phyloP scores from a whole-genome alignment of 2,888 invertebrate species.

The Harpalus rufipes region DNA sequence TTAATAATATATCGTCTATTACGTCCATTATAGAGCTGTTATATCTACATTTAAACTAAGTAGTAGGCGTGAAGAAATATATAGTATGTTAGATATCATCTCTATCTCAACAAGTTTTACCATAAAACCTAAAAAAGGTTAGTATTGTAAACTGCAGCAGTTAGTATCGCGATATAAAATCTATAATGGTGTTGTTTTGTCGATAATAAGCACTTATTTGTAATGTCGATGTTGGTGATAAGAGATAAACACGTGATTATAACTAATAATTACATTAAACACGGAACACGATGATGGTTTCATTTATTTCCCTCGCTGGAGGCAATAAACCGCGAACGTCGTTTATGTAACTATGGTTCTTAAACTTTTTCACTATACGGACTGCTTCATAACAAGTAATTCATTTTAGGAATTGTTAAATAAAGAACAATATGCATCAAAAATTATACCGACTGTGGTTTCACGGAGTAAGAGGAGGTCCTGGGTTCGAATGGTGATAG shows the following conservation, averaged over 20 bases:
- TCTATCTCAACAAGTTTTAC: neutral
- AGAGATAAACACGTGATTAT: conserved; percentile 39
- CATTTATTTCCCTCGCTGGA: conserved; percentile 39
- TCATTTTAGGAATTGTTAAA: too few species aligned
- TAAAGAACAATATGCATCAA: too few species aligned
- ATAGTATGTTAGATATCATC: neutral
- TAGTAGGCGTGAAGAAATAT: neutral
- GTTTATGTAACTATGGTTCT: neutral
- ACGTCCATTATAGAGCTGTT: neutral
- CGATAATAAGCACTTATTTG: conserved; percentile 39
- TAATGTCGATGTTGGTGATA: conserved; percentile 20
- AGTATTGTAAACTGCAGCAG: neutral
- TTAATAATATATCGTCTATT: neutral
- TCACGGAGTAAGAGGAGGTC: too few species aligned
- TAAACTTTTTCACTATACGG: too few species aligned
- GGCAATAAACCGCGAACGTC: conserved; percentile 45
- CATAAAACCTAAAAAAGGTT: neutral
- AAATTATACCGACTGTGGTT: too few species aligned
- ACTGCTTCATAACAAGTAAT: too few species aligned
- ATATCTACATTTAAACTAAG: neutral
- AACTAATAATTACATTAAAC: conserved; percentile 50
- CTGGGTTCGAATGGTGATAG: too few species aligned
- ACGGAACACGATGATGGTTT: conserved; percentile 37
- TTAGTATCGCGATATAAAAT: conserved; percentile 15
- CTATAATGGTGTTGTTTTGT: conserved; percentile 37